Conservation (phyloP, 2,888 invertebrate species). For the Lepidochrysops patricia region DNA sequence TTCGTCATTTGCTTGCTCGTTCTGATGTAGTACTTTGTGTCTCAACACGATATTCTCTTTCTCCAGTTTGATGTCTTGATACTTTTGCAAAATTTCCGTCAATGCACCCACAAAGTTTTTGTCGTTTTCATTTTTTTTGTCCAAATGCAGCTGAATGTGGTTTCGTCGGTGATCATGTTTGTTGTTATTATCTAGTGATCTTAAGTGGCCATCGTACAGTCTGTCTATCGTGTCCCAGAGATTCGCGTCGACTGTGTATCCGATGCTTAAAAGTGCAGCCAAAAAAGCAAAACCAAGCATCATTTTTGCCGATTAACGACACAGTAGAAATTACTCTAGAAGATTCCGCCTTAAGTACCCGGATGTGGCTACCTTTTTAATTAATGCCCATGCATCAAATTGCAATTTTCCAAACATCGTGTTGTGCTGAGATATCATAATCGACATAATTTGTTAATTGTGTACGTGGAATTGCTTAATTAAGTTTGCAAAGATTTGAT, state of each 20-base stretch:
- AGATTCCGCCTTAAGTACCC: background rate
- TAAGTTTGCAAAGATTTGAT: background rate
- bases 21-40: too few species aligned
- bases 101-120: background rate
- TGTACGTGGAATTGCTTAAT: background rate
- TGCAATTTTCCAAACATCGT: background rate
- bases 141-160: background rate
- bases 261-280: background rate
- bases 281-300: background rate
- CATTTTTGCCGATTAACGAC: background rate
- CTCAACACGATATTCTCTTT: background rate
- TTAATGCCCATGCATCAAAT: background rate
- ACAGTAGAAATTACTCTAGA: background rate
- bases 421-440: background rate
- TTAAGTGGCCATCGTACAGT: background rate
- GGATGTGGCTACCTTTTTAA: background rate
- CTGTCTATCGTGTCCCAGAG: background rate
- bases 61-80: background rate
- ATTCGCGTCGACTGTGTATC: background rate
- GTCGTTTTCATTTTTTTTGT: background rate
- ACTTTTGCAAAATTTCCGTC: background rate
- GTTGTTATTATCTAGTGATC: background rate
- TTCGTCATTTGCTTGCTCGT: background rate
- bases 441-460: background rate
- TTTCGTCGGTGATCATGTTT: background rate